Percentiles rank a stretch among this genome's conserved stretches.
Conservation (phyloP, 2,797 vertebrate species). For the Cossypha dichroa region DNA sequence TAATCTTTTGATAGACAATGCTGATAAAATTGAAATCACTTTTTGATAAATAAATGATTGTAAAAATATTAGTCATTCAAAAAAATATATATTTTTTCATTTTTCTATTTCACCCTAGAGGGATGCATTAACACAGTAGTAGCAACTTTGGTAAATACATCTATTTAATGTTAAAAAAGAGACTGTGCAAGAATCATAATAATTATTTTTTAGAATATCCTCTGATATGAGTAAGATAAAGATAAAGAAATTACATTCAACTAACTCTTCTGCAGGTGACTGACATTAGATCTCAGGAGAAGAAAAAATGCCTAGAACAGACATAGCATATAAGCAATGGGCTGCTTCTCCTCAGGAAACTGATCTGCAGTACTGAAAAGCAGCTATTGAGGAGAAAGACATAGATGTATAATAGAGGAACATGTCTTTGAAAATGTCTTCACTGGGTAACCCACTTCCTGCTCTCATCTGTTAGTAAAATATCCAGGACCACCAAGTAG, state of each 20-base stretch:
- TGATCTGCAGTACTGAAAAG: not conserved
- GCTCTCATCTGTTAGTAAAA: not conserved
- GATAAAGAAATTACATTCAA: not conserved
- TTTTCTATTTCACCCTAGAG: not conserved
- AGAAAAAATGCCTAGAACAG: not conserved
- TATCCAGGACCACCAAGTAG: not conserved
- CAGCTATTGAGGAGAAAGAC: not conserved
- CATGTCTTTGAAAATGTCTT: not conserved
- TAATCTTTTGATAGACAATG: not conserved
- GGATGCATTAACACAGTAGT: not conserved
- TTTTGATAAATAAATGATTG: not conserved
- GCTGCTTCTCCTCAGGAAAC: not conserved
- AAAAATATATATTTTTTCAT: accelerated
- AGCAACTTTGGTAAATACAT: not conserved
- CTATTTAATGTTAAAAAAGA: not conserved
- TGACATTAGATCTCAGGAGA: not conserved
- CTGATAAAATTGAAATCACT: not conserved
- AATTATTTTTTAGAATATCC: not conserved
- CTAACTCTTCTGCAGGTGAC: not conserved
- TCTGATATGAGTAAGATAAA: not conserved
- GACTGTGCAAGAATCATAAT: not conserved
- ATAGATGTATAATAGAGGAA: not conserved
- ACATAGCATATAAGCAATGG: not conserved
- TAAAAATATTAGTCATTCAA: accelerated
- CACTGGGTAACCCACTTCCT: not conserved